Evolutionary conservation across 2,888 invertebrate species (phyloP), one percentile per base, ranked within the genome.

Genomic region (Parnassius mnemosyne): DNA sequence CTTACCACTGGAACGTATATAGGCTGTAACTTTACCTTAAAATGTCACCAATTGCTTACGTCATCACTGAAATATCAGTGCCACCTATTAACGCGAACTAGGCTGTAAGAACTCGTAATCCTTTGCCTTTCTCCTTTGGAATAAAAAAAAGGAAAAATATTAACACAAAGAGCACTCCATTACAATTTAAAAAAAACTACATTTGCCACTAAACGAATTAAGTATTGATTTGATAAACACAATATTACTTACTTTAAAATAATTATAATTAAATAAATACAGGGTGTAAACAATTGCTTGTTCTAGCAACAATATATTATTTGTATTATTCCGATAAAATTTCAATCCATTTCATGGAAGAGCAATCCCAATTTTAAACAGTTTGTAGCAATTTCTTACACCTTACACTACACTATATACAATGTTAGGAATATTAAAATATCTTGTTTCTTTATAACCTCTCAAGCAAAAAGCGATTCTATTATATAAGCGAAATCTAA

Each of bases 331-430:
- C 42, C 34, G 51, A 47, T 65, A 66, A 55, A 62, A 68, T 62
- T 67, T 65, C 58, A 56, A 63, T 75, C 85, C 87, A 85, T 86
- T 78, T 72, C 42, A 86, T 85, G 86, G 83, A 81, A 65, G 68
- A 62, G 53, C 52, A 46, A 52, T 60, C 52, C 50, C 57, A 56
- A 57, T 60, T 69, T 65, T 71, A 66, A 66, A 68, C 65, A 70
- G 73, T 70, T 74, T 72, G 67, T 74, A 77, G 83, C 85, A 85
- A 83, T 80, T 81, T 80, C 83, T 83, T 83, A 85, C 85, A 85
- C 84, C 84, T 78, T 81, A 84, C 79, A 80, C 69, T 70, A 74
- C 74, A 72, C 78, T 87, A 86, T 87, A 79, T 87, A 87, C 87
- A 87, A 75, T 72, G 79, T 63, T 51, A 66, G 76, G 75, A 77